Evolutionary conservation across 2,888 invertebrate species (phyloP).

Genomic region (Branchellion lobata): DNA sequence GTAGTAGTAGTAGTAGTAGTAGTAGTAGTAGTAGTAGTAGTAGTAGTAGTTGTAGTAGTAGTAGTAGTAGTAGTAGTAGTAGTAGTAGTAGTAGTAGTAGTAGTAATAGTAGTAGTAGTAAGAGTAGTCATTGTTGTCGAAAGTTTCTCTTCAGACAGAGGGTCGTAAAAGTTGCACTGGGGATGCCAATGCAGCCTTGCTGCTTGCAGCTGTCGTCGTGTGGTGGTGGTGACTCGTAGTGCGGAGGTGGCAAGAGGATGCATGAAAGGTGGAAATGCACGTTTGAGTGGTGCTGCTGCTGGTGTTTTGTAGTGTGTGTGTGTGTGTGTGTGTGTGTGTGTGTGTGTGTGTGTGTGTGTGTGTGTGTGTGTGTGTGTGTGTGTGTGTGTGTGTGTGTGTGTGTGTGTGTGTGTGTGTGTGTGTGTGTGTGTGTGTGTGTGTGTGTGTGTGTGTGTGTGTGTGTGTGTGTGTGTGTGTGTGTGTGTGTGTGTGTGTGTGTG

Average conservation of each 20-base stretch:
- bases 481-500: too few species aligned
- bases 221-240: too few species aligned
- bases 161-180: slow-evolving; percentile 12
- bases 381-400: slow-evolving; percentile 11
- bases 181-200: not conserved
- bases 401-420: slow-evolving; percentile 12
- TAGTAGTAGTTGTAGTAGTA: slow-evolving; percentile 1
- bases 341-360: slow-evolving; percentile 19
- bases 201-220: not conserved
- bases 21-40: slow-evolving; percentile 4
- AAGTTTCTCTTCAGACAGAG: slow-evolving; percentile 12
- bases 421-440: not conserved
- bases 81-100: not conserved
- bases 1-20: slow-evolving; percentile 25
- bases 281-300: not conserved
- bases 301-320: slow-evolving; percentile 10
- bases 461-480: too few species aligned
- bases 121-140: not conserved
- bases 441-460: not conserved
- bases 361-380: slow-evolving; percentile 10
- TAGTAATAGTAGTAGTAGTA: slow-evolving; percentile 19
- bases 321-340: slow-evolving; percentile 10
- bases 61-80: slow-evolving; percentile 12
- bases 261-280: not conserved
- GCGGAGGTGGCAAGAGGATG: not conserved